Conservation (phyloP, 1,140 invertebrate genomes). For the Bombyx mandarina region DNA sequence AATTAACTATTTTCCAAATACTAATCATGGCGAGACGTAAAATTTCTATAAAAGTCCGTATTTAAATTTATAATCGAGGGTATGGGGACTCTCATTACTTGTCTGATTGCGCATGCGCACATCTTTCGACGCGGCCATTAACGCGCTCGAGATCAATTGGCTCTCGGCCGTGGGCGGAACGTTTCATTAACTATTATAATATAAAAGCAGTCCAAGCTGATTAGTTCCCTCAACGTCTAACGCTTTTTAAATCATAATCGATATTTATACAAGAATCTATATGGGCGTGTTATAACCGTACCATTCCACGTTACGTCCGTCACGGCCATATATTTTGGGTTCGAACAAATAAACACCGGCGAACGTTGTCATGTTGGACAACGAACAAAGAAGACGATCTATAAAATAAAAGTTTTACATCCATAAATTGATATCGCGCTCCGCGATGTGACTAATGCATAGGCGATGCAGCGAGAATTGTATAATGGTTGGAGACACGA, state of each 20-base stretch:
- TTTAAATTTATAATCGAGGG: constrained; percentile 38
- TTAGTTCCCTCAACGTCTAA: constrained; percentile 40
- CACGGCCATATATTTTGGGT: constrained; percentile 18
- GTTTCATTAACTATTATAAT: constrained; percentile 63
- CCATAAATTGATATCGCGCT: constrained; percentile 46
- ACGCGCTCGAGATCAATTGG: constrained; percentile 49
- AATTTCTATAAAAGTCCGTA: constrained; percentile 26
- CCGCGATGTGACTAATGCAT: constrained; percentile 56
- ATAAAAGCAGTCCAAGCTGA: constrained; percentile 52
- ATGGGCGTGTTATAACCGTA: constrained; percentile 11
- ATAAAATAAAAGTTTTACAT: constrained; percentile 36
- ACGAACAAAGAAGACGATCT: constrained; percentile 32
- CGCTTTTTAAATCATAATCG: constrained; percentile 24
- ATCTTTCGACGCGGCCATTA: constrained; percentile 49
- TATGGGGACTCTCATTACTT: constrained; percentile 25
- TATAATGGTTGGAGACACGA: constrained; percentile 59
- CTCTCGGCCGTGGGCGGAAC: constrained; percentile 48
- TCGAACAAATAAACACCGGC: constrained; percentile 14
- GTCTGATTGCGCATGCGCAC: constrained; percentile 28
- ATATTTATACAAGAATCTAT: constrained; percentile 25
- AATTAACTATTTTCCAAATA: constrained; percentile 11
- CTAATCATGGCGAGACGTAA: constrained; percentile 21
- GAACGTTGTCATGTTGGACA: constrained; percentile 9
- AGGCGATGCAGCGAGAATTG: constrained; percentile 39
- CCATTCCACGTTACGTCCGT: constrained; percentile 4